A percentile compares a stretch with the other conserved stretches of the same genome.
Conservation (phyloP, 1,140 invertebrate genomes). For the Drosophila equinoxialis region DNA sequence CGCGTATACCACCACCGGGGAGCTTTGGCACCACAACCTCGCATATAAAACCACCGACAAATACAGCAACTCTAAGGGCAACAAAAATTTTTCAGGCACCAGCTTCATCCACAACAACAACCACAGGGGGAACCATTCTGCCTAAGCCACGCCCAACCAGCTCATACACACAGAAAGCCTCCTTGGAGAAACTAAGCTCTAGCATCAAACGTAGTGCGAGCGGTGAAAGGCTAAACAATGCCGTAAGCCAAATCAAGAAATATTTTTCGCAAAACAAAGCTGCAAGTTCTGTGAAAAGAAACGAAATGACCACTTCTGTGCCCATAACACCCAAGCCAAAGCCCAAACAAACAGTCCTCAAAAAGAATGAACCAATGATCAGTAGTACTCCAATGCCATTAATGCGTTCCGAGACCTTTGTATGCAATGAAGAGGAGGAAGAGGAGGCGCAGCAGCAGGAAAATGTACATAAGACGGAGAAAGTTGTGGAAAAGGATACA, state of each 20-base stretch:
- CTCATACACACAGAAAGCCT: constrained; percentile 44
- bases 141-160: constrained; percentile 50
- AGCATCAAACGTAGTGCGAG: constrained; percentile 71
- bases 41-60: constrained; percentile 63
- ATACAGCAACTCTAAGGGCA: constrained; percentile 26
- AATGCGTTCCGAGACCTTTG: constrained; percentile 76
- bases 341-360: constrained; percentile 26
- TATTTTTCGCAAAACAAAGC: constrained; percentile 53
- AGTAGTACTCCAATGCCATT: constrained; percentile 64
- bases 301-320: constrained; percentile 55
- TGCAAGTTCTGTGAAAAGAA: constrained; percentile 17
- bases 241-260: constrained; percentile 57
- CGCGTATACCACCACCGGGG: constrained; percentile 72
- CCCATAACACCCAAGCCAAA: constrained; percentile 58
- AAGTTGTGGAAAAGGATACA: not conserved
- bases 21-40: constrained; percentile 49
- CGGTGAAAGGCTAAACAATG: constrained; percentile 70
- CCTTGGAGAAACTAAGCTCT: constrained; percentile 51
- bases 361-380: constrained; percentile 31
- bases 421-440: constrained; percentile 60
- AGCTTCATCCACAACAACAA: constrained; percentile 23
- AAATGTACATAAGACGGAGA: not conserved
- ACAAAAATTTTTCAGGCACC: constrained; percentile 66
- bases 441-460: constrained; percentile 8
- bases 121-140: not conserved